Base-by-base conservation (phyloP, 2,113 vertebrate species). In the Hassar affinis region DNA sequence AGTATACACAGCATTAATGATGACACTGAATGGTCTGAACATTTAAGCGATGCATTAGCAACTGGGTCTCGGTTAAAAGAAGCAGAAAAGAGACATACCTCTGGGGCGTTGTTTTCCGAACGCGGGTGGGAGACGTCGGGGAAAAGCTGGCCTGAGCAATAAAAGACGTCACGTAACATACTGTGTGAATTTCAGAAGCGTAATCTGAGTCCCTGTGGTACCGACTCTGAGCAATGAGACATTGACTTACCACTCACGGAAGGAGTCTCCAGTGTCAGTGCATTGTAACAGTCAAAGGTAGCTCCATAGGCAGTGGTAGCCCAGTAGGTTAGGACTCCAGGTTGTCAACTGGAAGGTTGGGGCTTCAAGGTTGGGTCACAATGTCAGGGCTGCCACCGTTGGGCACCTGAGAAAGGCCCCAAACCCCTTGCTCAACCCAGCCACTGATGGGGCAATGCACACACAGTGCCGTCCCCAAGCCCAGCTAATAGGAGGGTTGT, bases 1-100 rank as follows among this genome's bases (percentile, higher is more conserved):
- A 68, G 47, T 66, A 54, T 38, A 83, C 82, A 56, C 35, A 38
- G 14, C 75, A 69, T 75, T 75, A 75, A 82, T 78, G 61, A 77
- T 66, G 52, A 45, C 57, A 30, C 30, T 54, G 49, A 54, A 69
- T 6, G 45, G 1, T 74, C 45, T 18, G 74, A 56, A 54, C 51
- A 25, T 56, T 77, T 77, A 77, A 77, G 52, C 18, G 10, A 56
- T 7, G 18, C 17, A 51, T 52, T 69, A 69, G 17, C 27, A 20
- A 75, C 4, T 17, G 72, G 47, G 72, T 30, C 72, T 30, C 17
- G 15, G 33, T 75, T 51, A 1, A 20, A 33, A 52, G 10, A 33
- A 71, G 22, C 9, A 71, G 22, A 2, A 38, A 42, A n/a, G 68
- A 68, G 35, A 0, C 10, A 71, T 45, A 71, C 38, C 38, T 45